A percentile compares a stretch with the other conserved stretches of the same genome.
These are phyloP conservation scores for Fistularia commersonii DNA, from an alignment of 2,797 vertebrate species.

Conservation along the genomic window DNA sequence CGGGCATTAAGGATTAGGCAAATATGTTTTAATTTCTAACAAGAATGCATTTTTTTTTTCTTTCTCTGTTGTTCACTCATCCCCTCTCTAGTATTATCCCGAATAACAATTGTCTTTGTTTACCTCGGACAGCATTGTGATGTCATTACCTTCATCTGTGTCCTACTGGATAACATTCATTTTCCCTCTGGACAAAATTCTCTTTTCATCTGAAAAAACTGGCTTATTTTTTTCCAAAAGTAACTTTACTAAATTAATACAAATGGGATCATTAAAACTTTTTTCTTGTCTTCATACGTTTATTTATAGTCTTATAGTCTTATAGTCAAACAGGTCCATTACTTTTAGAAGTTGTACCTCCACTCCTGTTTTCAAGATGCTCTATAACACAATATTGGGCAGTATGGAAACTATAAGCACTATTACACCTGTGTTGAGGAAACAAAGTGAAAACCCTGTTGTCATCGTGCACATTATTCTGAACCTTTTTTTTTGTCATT, in stretches of 20 bases:
- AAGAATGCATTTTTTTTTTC: slow-evolving; percentile 47
- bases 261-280: no score
- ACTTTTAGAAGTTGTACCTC: no score
- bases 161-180: slow-evolving; percentile 53
- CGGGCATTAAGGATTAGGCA: slow-evolving; percentile 63
- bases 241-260: no score
- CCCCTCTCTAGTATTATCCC: slow-evolving; percentile 25
- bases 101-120: slow-evolving; percentile 52
- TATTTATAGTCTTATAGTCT: no score
- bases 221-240: no score
- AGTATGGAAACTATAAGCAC: no score
- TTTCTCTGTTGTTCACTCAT: slow-evolving; percentile 35
- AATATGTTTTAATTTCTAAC: slow-evolving; percentile 69
- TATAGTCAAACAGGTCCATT: no score
- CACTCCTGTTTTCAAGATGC: no score
- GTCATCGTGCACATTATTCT: slow-evolving; percentile 30
- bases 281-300: no score
- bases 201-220: no score
- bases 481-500: slow-evolving; percentile 45
- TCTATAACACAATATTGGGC: no score
- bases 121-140: slow-evolving; percentile 55
- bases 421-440: slow-evolving; percentile 4
- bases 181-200: slow-evolving; percentile 12
- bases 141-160: slow-evolving; percentile 58
- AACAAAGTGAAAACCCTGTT: slow-evolving; percentile 24